phyloP scores from a whole-genome alignment of 64 coral and sea anemone species.

The Cladopsammia gracilis region DNA sequence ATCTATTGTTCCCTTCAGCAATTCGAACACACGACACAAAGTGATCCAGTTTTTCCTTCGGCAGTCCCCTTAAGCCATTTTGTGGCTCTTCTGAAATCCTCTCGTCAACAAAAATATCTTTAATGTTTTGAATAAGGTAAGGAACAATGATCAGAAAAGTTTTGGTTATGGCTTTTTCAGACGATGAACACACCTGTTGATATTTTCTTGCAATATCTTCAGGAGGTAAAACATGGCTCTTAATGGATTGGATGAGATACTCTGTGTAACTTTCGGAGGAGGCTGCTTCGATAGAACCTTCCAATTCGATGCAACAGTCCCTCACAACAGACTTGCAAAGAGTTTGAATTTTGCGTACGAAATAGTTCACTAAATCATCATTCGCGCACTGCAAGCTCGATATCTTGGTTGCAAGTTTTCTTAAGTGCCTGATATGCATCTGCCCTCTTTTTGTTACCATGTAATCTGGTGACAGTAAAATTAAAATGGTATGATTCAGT shows the following conservation, averaged over 20 bases:
- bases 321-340: background rate
- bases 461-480: background rate
- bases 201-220: background rate
- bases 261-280: background rate
- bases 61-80: background rate
- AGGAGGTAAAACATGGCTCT: background rate
- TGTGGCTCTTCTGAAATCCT: background rate
- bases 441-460: slow-evolving; percentile 29
- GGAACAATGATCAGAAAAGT: background rate
- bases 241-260: background rate
- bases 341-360: slow-evolving; percentile 5
- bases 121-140: background rate
- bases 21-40: background rate
- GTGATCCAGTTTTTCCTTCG: background rate
- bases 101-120: background rate
- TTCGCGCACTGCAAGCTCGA: background rate
- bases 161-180: background rate
- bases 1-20: background rate
- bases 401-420: slow-evolving; percentile 2
- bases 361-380: background rate
- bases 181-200: slow-evolving; percentile 1
- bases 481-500: background rate
- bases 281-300: background rate
- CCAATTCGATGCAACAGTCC: slow-evolving; percentile 35
- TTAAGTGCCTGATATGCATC: slow-evolving; percentile 15